A percentile compares a stretch with the other conserved stretches of the same genome.
phyloP scores from a whole-genome alignment of 1,140 invertebrate genomes.

The Drosophila lacertosa region DNA sequence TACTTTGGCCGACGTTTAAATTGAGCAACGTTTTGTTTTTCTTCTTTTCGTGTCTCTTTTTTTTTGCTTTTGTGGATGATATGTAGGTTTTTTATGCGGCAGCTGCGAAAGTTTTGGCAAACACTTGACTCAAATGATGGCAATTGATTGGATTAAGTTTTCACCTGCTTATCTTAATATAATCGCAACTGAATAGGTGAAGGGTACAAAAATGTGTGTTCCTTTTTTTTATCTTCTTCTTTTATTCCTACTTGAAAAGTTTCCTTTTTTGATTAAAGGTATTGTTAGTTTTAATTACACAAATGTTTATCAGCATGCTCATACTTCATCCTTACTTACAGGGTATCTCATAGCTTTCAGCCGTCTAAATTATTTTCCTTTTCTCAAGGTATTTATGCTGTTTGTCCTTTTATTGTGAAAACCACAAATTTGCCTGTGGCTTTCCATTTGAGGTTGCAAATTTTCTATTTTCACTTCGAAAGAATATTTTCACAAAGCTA shows the following conservation, averaged over 20 bases:
- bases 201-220: not conserved
- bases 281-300: too few species aligned
- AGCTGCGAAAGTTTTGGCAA: slow-evolving; percentile 30
- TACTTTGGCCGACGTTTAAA: slow-evolving; percentile 55
- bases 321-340: too few species aligned
- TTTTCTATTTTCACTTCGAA: not conserved
- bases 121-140: slow-evolving; percentile 40
- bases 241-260: too few species aligned
- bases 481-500: not conserved
- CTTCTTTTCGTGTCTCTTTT: not conserved
- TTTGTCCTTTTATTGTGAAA: not conserved
- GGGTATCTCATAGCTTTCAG: not conserved
- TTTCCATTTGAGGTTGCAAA: not conserved
- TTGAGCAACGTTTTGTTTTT: slow-evolving; percentile 49
- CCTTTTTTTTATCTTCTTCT: not conserved
- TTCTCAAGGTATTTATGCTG: not conserved
- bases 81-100: slow-evolving; percentile 11
- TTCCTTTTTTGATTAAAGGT: too few species aligned
- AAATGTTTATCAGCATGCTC: too few species aligned
- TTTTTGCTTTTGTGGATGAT: slow-evolving; percentile 10
- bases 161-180: slow-evolving; percentile 41
- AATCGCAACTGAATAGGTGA: not conserved
- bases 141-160: slow-evolving; percentile 49
- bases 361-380: not conserved
- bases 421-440: slow-evolving; percentile 1